Base-by-base conservation (phyloP, 2,888 invertebrate genomes). In the Apamea crenata region DNA sequence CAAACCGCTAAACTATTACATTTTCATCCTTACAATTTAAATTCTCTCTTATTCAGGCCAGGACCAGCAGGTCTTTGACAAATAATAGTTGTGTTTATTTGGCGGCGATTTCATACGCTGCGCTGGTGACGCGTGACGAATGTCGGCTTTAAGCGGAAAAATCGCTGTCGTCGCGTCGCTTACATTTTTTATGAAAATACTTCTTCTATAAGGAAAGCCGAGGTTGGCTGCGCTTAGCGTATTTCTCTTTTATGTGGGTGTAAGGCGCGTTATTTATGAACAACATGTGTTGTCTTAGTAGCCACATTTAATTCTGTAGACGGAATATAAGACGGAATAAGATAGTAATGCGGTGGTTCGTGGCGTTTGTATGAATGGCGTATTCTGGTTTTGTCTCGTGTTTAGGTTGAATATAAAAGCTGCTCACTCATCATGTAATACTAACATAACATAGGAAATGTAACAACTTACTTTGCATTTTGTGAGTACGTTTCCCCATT, bases 61-160 rank as follows among this genome's bases (percentile, higher is more conserved):
- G 80, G 50, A 73, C 61, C 70, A 80, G 82, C 74, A 80, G 80
- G 77, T 80, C 87, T 82, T 88, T 91, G 89, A 94, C 86, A 87
- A 93, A 92, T 93, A 90, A 87, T 85, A 89, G 90, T 89, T 88
- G 87, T 92, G 92, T 92, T 92, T 91, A 92, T 92, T 92, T 90
- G 91, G 86, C 88, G 72, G 84, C 88, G 92, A 93, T 92, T 94
- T 93, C 91, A 94, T 93, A 89, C 89, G 79, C 80, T 82, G 88
- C 89, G 79, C 80, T 82, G 88, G 82, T 91, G 92, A 91, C 92
- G 91, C 86, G 86, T 93, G 94, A 95, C 89, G 91, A 89, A 95
- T 95, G 91, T 87, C 79, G 82, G 92, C 87, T 87, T 89, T 87
- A 87, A 86, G 82, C 83, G 86, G 89, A 92, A 92, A 93, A 92